Percentiles rank a stretch among this genome's conserved stretches.
phyloP scores from a whole-genome alignment of 1,140 invertebrate genomes.

The Goniozus legneri region DNA sequence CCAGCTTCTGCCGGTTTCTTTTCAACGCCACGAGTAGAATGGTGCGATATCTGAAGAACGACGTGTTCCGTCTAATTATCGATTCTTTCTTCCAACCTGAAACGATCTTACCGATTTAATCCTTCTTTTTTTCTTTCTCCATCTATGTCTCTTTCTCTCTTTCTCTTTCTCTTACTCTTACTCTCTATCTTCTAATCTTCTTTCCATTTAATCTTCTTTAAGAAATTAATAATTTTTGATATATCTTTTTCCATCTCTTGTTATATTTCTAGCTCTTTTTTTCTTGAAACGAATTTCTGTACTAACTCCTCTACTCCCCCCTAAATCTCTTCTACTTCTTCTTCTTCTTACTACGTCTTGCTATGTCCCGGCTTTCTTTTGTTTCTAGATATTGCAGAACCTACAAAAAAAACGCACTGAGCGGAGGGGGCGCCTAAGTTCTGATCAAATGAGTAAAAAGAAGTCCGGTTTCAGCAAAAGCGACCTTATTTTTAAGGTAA shows the following conservation, averaged over 20 bases:
- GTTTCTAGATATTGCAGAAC: slow-evolving; percentile 95
- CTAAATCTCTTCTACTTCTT: too few relatives aligned
- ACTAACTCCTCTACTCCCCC: too few relatives aligned
- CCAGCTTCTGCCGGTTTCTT: too few relatives aligned
- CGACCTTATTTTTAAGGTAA: slow-evolving; percentile 96
- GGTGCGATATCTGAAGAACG: too few relatives aligned
- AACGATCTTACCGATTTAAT: too few relatives aligned
- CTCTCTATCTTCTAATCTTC: slow-evolving; percentile 26
- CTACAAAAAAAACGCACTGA: slow-evolving; percentile 94
- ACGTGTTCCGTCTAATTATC: too few relatives aligned
- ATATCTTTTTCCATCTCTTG: neutral
- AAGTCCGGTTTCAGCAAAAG: slow-evolving; percentile 85
- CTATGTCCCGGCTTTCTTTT: slow-evolving; percentile 67
- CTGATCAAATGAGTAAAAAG: slow-evolving; percentile 84
- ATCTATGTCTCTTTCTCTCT: slow-evolving; percentile 10
- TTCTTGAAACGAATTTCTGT: slow-evolving; percentile 31
- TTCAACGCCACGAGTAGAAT: too few relatives aligned
- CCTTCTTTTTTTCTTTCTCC: neutral
- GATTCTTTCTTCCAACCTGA: too few relatives aligned
- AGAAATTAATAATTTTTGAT: slow-evolving; percentile 1
- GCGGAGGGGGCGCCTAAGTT: slow-evolving; percentile 86
- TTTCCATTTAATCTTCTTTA: slow-evolving; percentile 9
- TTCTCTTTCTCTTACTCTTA: slow-evolving; percentile 23
- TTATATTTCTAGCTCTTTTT: slow-evolving; percentile 4
- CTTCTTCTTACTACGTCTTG: slow-evolving; percentile 56